Evolutionary conservation across 2,888 invertebrate genomes (phyloP).

Genomic region (Hypercompe scribonia): DNA sequence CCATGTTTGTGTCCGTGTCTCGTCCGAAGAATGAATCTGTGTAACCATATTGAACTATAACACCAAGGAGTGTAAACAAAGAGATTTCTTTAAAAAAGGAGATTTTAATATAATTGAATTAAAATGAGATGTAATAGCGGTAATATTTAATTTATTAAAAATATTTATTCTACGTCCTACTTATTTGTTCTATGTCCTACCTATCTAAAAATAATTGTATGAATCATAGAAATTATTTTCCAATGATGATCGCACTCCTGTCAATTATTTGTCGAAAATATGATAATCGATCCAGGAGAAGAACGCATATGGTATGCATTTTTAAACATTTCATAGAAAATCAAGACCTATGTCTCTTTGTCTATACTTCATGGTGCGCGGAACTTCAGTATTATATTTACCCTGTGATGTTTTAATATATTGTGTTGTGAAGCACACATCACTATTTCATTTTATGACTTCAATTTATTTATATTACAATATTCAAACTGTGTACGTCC

Average conservation of each 20-base stretch:
- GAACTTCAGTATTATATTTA: slow-evolving; percentile 12
- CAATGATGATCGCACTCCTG: not conserved
- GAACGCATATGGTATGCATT: no score
- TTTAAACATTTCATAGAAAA: not conserved
- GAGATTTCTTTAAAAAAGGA: not conserved
- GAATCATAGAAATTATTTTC: not conserved
- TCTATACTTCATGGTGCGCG: slow-evolving; percentile 2
- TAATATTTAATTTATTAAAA: not conserved
- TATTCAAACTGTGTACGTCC: slow-evolving; percentile 56
- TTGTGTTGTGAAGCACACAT: slow-evolving; percentile 40
- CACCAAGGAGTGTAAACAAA: slow-evolving; percentile 11
- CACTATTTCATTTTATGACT: slow-evolving; percentile 33
- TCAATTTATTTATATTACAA: slow-evolving; percentile 46
- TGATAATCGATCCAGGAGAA: not conserved
- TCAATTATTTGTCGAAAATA: not conserved
- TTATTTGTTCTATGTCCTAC: not conserved
- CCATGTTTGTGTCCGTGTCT: slow-evolving; percentile 56
- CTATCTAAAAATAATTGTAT: not conserved
- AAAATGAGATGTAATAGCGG: not conserved
- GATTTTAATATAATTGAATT: not conserved
- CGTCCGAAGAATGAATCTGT: slow-evolving; percentile 35
- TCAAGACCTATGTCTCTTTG: not conserved
- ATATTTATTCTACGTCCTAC: not conserved
- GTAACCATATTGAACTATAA: slow-evolving; percentile 49
- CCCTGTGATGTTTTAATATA: slow-evolving; percentile 15